A percentile compares a stretch with the other conserved stretches of the same genome.
phyloP scores from a whole-genome alignment of 2,888 invertebrate genomes.

The Aspidapion aeneum region DNA sequence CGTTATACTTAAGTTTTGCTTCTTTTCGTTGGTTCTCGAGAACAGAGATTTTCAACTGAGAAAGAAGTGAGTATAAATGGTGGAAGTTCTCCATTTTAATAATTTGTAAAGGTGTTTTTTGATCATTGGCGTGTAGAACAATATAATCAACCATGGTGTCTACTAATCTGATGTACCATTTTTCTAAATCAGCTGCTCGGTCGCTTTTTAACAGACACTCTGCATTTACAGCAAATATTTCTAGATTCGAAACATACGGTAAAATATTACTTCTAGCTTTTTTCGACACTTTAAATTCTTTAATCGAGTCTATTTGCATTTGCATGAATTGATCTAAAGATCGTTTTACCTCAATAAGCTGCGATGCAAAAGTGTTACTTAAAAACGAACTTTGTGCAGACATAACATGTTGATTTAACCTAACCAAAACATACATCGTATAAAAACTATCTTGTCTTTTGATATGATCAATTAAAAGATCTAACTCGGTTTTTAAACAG shows the following conservation, averaged over 20 bases:
- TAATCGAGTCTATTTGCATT: constrained; percentile 74
- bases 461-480: constrained; percentile 79
- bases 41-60: constrained; percentile 85
- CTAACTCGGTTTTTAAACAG: constrained; percentile 80
- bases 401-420: constrained; percentile 90
- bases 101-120: constrained; percentile 90
- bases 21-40: constrained; percentile 87
- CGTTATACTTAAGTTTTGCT: constrained; percentile 85
- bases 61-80: constrained; percentile 81
- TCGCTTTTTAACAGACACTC: constrained; percentile 88
- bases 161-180: constrained; percentile 83
- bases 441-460: constrained; percentile 89
- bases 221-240: constrained; percentile 81
- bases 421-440: constrained; percentile 89
- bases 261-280: constrained; percentile 86
- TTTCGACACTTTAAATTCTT: constrained; percentile 70
- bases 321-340: constrained; percentile 91
- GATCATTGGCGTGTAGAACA: constrained; percentile 69
- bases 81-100: constrained; percentile 97
- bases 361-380: constrained; percentile 82
- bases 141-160: constrained; percentile 82
- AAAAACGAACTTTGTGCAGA: constrained; percentile 85
- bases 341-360: constrained; percentile 82
- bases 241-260: constrained; percentile 85
- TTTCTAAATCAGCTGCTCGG: constrained; percentile 85